These are phyloP conservation scores for Drosophila oshimai DNA, from an alignment of 1,140 invertebrate species.

Conservation along the genomic window DNA sequence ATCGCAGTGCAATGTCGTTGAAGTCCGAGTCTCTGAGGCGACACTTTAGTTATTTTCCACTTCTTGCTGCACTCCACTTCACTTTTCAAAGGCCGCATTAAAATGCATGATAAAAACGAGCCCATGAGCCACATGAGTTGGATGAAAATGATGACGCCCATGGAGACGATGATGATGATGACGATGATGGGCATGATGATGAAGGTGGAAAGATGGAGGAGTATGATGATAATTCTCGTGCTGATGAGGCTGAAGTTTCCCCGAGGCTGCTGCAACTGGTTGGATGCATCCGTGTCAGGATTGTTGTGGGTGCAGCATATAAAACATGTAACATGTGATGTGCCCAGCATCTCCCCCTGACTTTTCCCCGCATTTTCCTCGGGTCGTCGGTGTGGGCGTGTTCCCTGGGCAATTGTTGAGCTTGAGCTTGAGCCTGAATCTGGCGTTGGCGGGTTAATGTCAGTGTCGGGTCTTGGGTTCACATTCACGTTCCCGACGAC, in stretches of 20 bases:
- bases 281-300: constrained; percentile 38
- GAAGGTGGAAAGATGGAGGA: constrained; percentile 13
- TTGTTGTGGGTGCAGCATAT: constrained; percentile 51
- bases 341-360: background rate
- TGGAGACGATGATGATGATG: constrained; percentile 13
- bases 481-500: constrained; percentile 17
- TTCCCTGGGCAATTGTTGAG: constrained; percentile 44
- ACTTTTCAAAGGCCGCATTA: constrained; percentile 78
- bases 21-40: constrained; percentile 46
- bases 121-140: constrained; percentile 45
- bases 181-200: constrained; percentile 14
- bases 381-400: constrained; percentile 26
- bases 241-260: constrained; percentile 32
- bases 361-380: constrained; percentile 2
- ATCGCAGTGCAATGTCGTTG: constrained; percentile 11
- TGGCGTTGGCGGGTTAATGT: constrained; percentile 62
- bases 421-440: constrained; percentile 12
- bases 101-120: constrained; percentile 72
- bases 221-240: constrained; percentile 30
- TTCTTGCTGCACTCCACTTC: constrained; percentile 75
- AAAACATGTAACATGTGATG: constrained; percentile 67
- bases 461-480: constrained; percentile 41
- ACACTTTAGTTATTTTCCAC: constrained; percentile 80
- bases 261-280: constrained; percentile 66
- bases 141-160: constrained; percentile 27